Percentiles rank a stretch among this genome's conserved stretches.
Conservation (phyloP, 1,140 invertebrate species). For the Lucilia cuprina region DNA sequence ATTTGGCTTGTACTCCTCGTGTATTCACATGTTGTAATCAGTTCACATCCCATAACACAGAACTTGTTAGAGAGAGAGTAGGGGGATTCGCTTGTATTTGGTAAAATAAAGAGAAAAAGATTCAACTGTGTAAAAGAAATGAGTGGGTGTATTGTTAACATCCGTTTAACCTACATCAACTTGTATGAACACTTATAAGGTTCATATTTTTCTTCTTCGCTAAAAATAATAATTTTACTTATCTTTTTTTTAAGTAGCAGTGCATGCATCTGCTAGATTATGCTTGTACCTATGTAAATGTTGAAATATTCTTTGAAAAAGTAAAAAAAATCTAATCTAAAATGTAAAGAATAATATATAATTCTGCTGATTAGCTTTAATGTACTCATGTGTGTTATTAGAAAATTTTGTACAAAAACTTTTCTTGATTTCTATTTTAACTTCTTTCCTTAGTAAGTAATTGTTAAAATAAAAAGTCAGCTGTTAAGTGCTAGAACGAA, state of each 20-base stretch:
- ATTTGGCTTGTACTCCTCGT: slow-evolving; percentile 7
- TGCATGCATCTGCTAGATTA: not conserved
- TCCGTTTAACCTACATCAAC: not conserved
- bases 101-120: too few relatives aligned
- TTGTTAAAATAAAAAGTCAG: not conserved
- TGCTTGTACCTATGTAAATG: not conserved
- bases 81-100: not conserved
- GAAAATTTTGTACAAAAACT: not conserved
- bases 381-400: slow-evolving; percentile 3
- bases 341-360: not conserved
- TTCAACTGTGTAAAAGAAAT: too few relatives aligned
- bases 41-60: not conserved
- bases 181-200: not conserved
- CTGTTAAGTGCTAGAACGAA: not conserved
- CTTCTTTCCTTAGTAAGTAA: not conserved
- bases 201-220: not conserved
- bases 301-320: not conserved
- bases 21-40: not conserved
- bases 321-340: not conserved
- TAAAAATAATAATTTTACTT: not conserved
- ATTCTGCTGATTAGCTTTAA: not conserved
- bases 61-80: too few relatives aligned
- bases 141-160: not conserved
- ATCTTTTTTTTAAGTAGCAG: not conserved
- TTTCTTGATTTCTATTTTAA: not conserved